Evolutionary conservation across 2,797 vertebrate species (phyloP).

Genomic region (Sparidentex hasta): DNA sequence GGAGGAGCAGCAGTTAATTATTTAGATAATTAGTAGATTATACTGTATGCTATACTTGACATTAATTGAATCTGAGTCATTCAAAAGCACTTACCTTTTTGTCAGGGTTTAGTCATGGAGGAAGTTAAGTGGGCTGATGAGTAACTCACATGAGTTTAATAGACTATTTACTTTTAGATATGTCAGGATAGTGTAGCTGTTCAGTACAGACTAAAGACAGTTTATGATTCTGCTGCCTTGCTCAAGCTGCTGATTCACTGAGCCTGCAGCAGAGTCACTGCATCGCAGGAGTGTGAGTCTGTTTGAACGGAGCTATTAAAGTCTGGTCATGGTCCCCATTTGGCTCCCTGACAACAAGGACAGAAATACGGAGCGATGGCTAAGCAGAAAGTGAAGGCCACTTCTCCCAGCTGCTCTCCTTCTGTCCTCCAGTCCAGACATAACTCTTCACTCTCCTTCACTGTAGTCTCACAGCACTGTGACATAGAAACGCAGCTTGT

Average conservation of each 20-base stretch:
- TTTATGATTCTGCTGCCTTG: neutral
- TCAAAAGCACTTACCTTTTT: neutral
- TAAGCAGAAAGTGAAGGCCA: constrained; percentile 60
- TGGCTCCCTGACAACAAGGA: constrained; percentile 55
- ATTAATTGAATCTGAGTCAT: neutral
- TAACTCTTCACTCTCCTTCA: neutral
- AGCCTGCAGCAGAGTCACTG: constrained; percentile 10
- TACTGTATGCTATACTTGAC: neutral
- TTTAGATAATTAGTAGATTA: neutral
- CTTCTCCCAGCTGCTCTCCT: constrained; percentile 10
- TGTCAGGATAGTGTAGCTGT: neutral
- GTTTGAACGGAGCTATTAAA: constrained; percentile 10
- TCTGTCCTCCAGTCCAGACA: neutral
- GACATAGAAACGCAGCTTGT: neutral
- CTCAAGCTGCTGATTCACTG: neutral
- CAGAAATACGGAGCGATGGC: constrained; percentile 70
- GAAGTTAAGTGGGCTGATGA: neutral
- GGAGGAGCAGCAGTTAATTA: neutral
- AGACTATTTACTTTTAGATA: neutral
- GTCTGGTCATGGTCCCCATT: constrained; percentile 8
- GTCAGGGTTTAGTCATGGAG: neutral
- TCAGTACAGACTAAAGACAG: neutral
- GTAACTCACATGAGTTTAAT: neutral
- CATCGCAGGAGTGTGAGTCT: neutral
- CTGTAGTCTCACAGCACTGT: neutral